Percentiles rank a stretch among this genome's conserved stretches.
Conservation (phyloP, 92 coral and sea anemone genomes). For the Phymanthus crucifer region DNA sequence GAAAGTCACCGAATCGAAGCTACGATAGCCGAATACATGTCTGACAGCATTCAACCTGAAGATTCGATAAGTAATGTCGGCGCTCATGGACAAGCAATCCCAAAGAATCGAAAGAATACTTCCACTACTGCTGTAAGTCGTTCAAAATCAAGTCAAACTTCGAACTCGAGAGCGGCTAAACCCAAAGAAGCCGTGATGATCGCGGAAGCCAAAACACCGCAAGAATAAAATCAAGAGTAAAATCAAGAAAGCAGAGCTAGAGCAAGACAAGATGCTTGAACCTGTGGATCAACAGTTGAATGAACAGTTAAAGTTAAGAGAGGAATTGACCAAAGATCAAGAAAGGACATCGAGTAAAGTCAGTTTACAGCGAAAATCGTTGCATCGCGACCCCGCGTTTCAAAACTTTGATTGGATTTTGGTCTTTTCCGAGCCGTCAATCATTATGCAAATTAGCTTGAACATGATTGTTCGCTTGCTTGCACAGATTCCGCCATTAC, state of each 20-base stretch:
- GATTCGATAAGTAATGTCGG: constrained; percentile 3
- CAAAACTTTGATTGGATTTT: too few species aligned
- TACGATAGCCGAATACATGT: constrained; percentile 6
- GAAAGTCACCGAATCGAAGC: constrained; percentile 9
- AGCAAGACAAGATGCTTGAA: not conserved
- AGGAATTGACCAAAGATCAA: not conserved
- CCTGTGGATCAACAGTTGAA: not conserved
- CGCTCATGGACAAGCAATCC: not conserved
- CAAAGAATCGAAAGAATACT: not conserved
- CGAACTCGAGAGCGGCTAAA: not conserved
- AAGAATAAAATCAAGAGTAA: not conserved
- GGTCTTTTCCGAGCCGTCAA: too few species aligned
- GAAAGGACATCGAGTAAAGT: not conserved
- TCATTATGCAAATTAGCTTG: too few species aligned
- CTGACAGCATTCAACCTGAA: constrained; percentile 9
- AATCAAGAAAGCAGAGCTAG: not conserved
- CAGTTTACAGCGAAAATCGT: too few species aligned
- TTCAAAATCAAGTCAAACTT: constrained; percentile 5
- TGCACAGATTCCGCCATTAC: too few species aligned
- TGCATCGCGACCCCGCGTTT: too few species aligned
- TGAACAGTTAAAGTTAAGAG: not conserved
- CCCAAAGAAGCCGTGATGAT: not conserved
- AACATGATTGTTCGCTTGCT: too few species aligned
- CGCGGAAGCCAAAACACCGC: not conserved
- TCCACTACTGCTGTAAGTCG: not conserved